phyloP scores from a whole-genome alignment of 2,797 vertebrate genomes.

The Anolis apletophallus region DNA sequence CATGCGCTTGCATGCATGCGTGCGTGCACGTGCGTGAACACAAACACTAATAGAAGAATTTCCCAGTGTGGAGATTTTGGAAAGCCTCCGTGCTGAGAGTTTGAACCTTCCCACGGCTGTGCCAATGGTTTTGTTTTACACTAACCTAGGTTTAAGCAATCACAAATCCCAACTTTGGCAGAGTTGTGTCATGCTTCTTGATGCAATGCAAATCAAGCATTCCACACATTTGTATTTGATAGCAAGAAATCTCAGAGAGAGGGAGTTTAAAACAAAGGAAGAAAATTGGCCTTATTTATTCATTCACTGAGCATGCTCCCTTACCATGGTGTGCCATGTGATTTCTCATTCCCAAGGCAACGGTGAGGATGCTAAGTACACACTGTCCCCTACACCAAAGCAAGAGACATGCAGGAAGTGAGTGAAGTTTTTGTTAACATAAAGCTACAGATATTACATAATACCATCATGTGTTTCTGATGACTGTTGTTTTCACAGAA shows the following conservation, averaged over 20 bases:
- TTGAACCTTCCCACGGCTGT: slow-evolving; percentile 79
- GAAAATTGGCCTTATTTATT: slow-evolving; percentile 78
- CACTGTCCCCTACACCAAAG: slow-evolving; percentile 31
- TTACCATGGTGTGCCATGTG: slow-evolving; percentile 64
- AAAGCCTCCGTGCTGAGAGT: slow-evolving; percentile 71
- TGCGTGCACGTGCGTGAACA: no score
- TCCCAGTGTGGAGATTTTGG: slow-evolving; percentile 65
- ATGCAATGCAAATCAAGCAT: slow-evolving; percentile 72
- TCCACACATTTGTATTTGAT: slow-evolving; percentile 74
- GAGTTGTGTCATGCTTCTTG: slow-evolving; percentile 60
- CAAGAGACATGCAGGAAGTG: background rate
- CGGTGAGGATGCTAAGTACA: slow-evolving; percentile 59
- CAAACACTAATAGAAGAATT: slow-evolving; percentile 51
- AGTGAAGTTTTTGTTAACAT: background rate
- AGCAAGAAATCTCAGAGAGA: slow-evolving; percentile 75
- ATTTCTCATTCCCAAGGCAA: slow-evolving; percentile 76
- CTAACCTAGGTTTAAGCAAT: slow-evolving; percentile 70
- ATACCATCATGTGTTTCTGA: background rate
- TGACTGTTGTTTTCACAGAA: background rate
- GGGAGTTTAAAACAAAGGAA: slow-evolving; percentile 74
- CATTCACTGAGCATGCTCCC: slow-evolving; percentile 77
- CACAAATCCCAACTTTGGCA: slow-evolving; percentile 55
- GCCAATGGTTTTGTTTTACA: slow-evolving; percentile 64
- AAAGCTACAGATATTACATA: background rate
- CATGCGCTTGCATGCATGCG: no score